phyloP scores from a whole-genome alignment of 2,888 invertebrate genomes.

The Empis stercorea region DNA sequence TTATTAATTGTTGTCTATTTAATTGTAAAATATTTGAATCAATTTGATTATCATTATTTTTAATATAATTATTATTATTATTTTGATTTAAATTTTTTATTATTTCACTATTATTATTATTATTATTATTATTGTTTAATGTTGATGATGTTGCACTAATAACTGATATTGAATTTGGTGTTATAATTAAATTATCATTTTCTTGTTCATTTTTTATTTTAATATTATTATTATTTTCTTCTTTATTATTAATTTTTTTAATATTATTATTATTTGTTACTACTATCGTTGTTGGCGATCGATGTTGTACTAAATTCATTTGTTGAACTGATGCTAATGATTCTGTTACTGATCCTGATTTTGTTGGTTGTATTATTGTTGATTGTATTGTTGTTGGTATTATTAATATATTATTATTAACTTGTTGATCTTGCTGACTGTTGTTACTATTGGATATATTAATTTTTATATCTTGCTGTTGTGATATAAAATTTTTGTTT shows the following conservation, averaged over 20 bases:
- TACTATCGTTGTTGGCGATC: constrained; percentile 12
- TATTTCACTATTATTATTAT: constrained; percentile 2
- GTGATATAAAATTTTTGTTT: constrained; percentile 8
- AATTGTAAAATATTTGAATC: neutral
- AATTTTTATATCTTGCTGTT: constrained; percentile 10
- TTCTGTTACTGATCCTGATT: constrained; percentile 3
- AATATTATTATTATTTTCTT: constrained; percentile 4
- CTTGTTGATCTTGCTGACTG: no score
- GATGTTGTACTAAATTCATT: constrained; percentile 2
- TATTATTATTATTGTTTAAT: neutral
- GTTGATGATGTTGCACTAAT: constrained; percentile 7
- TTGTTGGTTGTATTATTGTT: constrained; percentile 5
- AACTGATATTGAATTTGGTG: constrained; percentile 4
- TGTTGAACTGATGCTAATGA: neutral
- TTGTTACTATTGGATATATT: neutral
- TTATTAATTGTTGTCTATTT: no score
- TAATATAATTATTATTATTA: constrained; percentile 1
- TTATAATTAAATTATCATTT: constrained; percentile 20
- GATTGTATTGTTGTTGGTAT: neutral
- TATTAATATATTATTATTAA: neutral
- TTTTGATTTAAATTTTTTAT: constrained; percentile 5
- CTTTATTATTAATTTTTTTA: constrained; percentile 3
- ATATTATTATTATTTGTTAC: constrained; percentile 17
- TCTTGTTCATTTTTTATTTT: constrained; percentile 12
- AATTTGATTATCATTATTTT: constrained; percentile 2